Evolutionary conservation across 2,888 invertebrate species (phyloP), one percentile per base, ranked within the genome.

Genomic region (Pristionchus exspectatus): DNA sequence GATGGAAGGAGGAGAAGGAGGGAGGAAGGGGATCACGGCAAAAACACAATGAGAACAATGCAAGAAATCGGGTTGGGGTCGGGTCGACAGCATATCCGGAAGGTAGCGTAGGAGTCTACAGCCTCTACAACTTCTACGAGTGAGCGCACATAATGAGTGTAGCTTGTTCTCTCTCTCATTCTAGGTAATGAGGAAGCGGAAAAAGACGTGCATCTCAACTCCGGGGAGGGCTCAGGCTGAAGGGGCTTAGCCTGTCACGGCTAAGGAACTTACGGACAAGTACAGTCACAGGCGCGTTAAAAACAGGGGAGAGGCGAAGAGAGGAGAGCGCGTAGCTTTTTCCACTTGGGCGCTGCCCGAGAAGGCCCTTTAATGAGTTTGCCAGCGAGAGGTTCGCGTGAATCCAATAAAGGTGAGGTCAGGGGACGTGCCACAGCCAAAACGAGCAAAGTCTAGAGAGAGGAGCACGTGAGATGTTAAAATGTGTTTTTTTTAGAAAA

Each of bases 371-470:
- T 74, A 74, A 74, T 74, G 74, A 74, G 74, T 74, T 74, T 74
- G 74, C 16, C 30, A 74, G 38, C 12, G 74, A 74, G 30, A 38
- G 74, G 33, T 74, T 38, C 30, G 74, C 74, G n/a, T 14, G 38
- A 74, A 74, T 74, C 24, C 74, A 74, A 74, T 74, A 74, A 74
- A 74, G 74, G 74, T 74, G 74, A 74, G 74, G 74, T 74, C 74
- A 74, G 74, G 33, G 16, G 33, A 74, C 33, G 24, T 24, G 74
- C 63, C 10, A 63, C n/a, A 0, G 74, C 63, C 10, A 63, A 63
- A 0, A 63, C 63, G 63, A 63, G 63, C 63, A 63, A 63, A 63
- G 63, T 63, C 21, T 63, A 24, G 63, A 63, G 63, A 63, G 63
- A 63, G 9, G 24, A 63, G 63, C 63, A 63, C 63, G 63, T 63